These are phyloP conservation scores for Hydriomena furcata DNA, from an alignment of 2,888 invertebrate species.

Conservation along the genomic window DNA sequence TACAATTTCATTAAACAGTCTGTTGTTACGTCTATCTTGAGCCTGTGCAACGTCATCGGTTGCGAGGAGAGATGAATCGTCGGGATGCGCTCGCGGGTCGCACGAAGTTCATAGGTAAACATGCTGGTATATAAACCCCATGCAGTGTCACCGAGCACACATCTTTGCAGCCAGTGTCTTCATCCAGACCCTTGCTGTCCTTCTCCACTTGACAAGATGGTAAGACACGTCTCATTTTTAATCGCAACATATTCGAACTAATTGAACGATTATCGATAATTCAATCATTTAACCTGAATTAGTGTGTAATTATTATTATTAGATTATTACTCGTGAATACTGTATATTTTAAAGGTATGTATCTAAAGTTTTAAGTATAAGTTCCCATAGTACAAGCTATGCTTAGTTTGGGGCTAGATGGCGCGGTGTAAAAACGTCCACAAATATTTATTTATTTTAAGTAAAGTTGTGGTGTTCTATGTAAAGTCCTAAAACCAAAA, in stretches of 20 bases:
- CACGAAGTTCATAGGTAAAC: conserved; percentile 81
- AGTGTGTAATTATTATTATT: no score
- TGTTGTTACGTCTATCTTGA: conserved; percentile 6
- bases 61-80: conserved; percentile 49
- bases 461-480: no score
- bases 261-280: no score
- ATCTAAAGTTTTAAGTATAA: no score
- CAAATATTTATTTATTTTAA: no score
- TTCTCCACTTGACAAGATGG: conserved; percentile 50
- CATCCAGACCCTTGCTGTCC: conserved; percentile 56
- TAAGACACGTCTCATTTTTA: conserved; percentile 37
- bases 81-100: conserved; percentile 70
- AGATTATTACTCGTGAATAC: no score
- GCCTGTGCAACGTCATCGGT: conserved; percentile 19
- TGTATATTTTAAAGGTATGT: no score
- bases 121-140: conserved; percentile 75
- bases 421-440: no score
- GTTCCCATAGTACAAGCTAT: no score
- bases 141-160: conserved; percentile 75
- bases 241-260: not conserved
- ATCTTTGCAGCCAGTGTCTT: conserved; percentile 62
- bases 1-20: conserved; percentile 9
- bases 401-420: no score
- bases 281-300: no score
- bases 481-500: no score